phyloP scores from a whole-genome alignment of 2,113 vertebrate species.

The Anoplopoma fimbria region DNA sequence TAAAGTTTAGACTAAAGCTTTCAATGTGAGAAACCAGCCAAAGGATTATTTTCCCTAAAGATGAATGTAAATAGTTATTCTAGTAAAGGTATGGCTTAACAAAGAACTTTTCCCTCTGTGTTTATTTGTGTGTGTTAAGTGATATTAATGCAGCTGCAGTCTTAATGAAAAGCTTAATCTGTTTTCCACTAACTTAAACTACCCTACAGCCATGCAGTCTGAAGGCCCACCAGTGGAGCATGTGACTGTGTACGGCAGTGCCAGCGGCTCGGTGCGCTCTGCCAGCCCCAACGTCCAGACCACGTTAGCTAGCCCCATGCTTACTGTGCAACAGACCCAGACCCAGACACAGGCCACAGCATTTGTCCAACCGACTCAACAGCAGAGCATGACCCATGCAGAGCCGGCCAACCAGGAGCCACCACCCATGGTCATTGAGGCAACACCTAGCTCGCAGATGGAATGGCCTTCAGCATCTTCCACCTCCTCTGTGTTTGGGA shows the following conservation, averaged over 20 bases:
- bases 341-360: conserved; percentile 94
- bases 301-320: conserved; percentile 88
- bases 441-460: conserved; percentile 90
- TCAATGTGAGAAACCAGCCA: neutral
- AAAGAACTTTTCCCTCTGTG: neutral
- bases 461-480: conserved; percentile 94
- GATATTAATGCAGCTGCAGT: neutral
- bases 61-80: neutral
- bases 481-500: conserved; percentile 92
- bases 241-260: conserved; percentile 92
- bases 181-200: neutral
- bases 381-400: conserved; percentile 90
- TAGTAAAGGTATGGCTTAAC: neutral
- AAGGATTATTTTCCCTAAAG: neutral
- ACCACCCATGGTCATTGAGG: conserved; percentile 86
- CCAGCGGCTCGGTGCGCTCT: conserved; percentile 97
- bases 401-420: conserved; percentile 92
- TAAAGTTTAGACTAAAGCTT: neutral
- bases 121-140: neutral
- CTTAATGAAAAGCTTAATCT: neutral
- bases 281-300: conserved; percentile 97
- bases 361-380: conserved; percentile 98
- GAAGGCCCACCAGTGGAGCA: conserved; percentile 93
- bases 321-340: conserved; percentile 90
- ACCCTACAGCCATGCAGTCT: conserved; percentile 90